These are phyloP conservation scores for Pelosia muscerda DNA, from an alignment of 2,888 invertebrate genomes.

Conservation along the genomic window DNA sequence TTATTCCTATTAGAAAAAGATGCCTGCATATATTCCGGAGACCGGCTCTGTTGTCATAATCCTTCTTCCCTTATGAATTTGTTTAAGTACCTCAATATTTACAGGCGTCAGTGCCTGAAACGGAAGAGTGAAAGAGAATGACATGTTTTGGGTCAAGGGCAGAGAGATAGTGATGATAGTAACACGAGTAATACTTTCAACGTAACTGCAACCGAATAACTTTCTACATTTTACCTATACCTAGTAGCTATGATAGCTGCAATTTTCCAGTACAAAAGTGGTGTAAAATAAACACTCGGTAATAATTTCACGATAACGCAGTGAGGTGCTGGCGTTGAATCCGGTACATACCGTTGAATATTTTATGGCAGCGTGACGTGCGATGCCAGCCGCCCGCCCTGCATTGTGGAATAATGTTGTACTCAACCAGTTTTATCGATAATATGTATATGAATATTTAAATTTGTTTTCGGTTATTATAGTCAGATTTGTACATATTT, in stretches of 20 bases:
- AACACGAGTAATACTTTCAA: no score
- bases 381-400: conserved; percentile 42
- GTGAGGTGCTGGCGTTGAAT: conserved; percentile 61
- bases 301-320: conserved; percentile 47
- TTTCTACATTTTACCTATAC: not conserved
- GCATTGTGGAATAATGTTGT: conserved; percentile 48
- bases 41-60: no score
- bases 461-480: not conserved
- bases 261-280: conserved; percentile 27
- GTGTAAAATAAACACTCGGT: conserved; percentile 57
- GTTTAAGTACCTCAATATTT: no score
- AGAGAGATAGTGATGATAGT: no score
- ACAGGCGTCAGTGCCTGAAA: no score
- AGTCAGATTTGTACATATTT: not conserved
- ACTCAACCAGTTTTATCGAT: conserved; percentile 39
- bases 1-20: not conserved
- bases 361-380: conserved; percentile 65
- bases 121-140: no score
- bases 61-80: no score
- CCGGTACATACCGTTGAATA: conserved; percentile 68
- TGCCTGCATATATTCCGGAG: not conserved
- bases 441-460: conserved; percentile 26
- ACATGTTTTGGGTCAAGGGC: no score
- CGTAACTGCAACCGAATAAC: not conserved
- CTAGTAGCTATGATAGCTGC: no score